phyloP scores from a whole-genome alignment of 1,140 invertebrate genomes.

The Drosophila ficusphila region DNA sequence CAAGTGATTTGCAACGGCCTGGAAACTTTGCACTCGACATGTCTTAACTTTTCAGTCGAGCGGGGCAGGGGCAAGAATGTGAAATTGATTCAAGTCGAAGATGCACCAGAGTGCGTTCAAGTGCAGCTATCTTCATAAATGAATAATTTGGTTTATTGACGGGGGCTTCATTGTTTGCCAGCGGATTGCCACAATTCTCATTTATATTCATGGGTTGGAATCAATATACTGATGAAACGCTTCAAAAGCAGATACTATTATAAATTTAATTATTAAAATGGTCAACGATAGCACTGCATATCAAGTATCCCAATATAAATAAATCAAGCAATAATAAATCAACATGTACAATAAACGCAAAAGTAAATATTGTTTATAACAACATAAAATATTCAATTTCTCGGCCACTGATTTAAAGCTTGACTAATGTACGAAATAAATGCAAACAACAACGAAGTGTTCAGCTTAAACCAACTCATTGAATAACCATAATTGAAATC shows the following conservation, averaged over 20 bases:
- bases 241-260: neutral
- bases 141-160: conserved; percentile 37
- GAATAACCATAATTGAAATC: neutral
- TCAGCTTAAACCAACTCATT: neutral
- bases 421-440: neutral
- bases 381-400: conserved; percentile 17
- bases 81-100: conserved; percentile 53
- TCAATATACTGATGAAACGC: neutral
- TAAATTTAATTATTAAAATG: neutral
- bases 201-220: neutral
- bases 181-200: neutral
- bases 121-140: conserved; percentile 32
- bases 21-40: conserved; percentile 71
- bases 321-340: conserved; percentile 16
- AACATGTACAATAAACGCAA: neutral
- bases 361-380: neutral
- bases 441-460: neutral
- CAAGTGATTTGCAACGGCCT: conserved; percentile 76
- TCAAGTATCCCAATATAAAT: no score
- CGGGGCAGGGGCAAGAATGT: conserved; percentile 21
- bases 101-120: conserved; percentile 26
- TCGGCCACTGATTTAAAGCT: conserved; percentile 15
- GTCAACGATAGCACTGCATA: neutral
- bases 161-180: conserved; percentile 10
- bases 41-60: conserved; percentile 23